Evolutionary conservation across 2,888 invertebrate genomes (phyloP).

Genomic region (Tholera decimalis): DNA sequence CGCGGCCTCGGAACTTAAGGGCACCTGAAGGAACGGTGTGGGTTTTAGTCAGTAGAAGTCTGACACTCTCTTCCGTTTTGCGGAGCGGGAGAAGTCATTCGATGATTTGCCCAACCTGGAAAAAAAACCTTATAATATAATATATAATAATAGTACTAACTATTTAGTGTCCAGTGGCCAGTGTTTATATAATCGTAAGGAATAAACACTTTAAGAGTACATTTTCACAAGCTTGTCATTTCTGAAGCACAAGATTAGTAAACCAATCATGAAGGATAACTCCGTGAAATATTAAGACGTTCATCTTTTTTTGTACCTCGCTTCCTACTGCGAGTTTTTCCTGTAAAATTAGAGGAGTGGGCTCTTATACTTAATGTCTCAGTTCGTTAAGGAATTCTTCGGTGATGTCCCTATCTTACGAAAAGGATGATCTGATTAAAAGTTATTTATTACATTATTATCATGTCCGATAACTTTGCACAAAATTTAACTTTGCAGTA

Average conservation of each 20-base stretch:
- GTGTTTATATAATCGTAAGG: too few species aligned
- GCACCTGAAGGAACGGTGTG: too few species aligned
- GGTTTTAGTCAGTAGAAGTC: too few species aligned
- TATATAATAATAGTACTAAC: too few species aligned
- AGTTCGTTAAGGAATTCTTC: constrained; percentile 33
- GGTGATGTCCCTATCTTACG: constrained; percentile 18
- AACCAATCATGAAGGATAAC: neutral
- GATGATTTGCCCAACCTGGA: too few species aligned
- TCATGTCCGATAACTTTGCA: neutral
- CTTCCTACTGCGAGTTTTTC: constrained; percentile 20
- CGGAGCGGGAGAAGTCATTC: too few species aligned
- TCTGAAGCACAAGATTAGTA: neutral
- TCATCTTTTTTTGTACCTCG: constrained; percentile 12
- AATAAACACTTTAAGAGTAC: too few species aligned
- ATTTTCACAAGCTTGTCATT: neutral
- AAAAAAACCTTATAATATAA: too few species aligned
- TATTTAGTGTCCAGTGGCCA: too few species aligned
- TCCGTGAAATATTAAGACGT: neutral
- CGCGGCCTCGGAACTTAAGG: too few species aligned
- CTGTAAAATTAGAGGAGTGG: constrained; percentile 30
- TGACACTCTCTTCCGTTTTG: too few species aligned
- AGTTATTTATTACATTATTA: constrained; percentile 38
- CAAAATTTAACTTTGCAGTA: too few species aligned
- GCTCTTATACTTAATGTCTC: constrained; percentile 6
- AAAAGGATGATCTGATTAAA: constrained; percentile 31